phyloP scores from a whole-genome alignment of 2,888 invertebrate species.

The Acrobasis suavella region DNA sequence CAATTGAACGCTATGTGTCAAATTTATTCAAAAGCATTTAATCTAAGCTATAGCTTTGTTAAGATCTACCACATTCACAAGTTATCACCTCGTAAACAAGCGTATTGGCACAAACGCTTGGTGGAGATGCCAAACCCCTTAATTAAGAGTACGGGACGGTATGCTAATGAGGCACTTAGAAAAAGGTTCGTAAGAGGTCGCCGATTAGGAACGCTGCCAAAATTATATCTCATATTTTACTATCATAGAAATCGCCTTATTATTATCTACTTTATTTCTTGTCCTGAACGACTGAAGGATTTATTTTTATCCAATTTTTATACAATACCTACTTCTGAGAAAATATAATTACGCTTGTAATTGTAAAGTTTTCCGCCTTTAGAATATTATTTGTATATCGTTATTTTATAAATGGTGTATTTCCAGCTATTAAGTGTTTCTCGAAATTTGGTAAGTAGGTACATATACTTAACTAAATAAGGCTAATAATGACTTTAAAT shows the following conservation, averaged over 20 bases:
- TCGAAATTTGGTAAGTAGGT: too few species aligned
- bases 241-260: constrained; percentile 23
- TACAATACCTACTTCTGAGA: too few species aligned
- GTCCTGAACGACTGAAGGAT: constrained; percentile 1
- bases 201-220: constrained; percentile 23
- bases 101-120: constrained; percentile 12
- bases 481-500: too few species aligned
- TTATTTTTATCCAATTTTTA: constrained; percentile 8
- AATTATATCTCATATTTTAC: constrained; percentile 19
- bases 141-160: constrained; percentile 20
- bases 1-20: too few species aligned
- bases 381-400: too few species aligned
- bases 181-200: constrained; percentile 20
- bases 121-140: constrained; percentile 16
- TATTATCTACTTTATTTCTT: constrained; percentile 20
- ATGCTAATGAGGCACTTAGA: constrained; percentile 25
- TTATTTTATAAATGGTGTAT: too few species aligned
- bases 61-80: neutral
- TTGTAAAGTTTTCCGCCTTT: too few species aligned
- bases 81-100: constrained; percentile 27
- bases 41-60: too few species aligned
- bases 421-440: too few species aligned
- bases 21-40: too few species aligned
- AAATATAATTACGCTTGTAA: too few species aligned
- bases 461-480: too few species aligned